Evolutionary conservation across 2,113 vertebrate genomes (phyloP).

Genomic region (Raphicerus campestris): DNA sequence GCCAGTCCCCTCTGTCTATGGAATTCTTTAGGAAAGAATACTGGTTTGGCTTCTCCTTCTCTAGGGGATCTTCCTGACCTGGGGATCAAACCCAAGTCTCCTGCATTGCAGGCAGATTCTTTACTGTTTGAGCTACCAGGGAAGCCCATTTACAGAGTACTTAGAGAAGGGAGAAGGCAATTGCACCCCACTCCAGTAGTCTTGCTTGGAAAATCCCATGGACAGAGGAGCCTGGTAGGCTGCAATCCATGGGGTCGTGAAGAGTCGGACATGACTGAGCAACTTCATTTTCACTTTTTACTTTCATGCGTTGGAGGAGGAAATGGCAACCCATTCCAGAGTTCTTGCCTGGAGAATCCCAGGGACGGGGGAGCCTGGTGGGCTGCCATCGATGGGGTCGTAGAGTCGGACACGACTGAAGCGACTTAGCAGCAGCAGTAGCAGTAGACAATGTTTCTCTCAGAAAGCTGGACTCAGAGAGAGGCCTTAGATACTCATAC

Average conservation of each 20-base stretch:
- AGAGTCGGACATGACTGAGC: no score
- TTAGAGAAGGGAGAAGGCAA: neutral
- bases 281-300: no score
- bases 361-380: no score
- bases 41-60: neutral
- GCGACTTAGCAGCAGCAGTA: no score
- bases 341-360: no score
- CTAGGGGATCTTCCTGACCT: neutral
- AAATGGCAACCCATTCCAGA: no score
- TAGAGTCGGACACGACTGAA: no score
- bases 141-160: neutral
- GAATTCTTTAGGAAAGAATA: neutral
- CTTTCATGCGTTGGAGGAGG: no score
- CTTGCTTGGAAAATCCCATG: neutral
- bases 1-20: neutral
- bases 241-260: neutral
- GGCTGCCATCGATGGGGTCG: fast-evolving
- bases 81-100: neutral
- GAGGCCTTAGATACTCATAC: neutral
- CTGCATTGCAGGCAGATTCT: neutral
- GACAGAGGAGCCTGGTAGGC: neutral
- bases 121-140: neutral
- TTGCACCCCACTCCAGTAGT: neutral
- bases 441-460: neutral
- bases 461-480: neutral